A percentile compares a stretch with the other conserved stretches of the same genome.
Evolutionary conservation across 2,888 invertebrate genomes (phyloP).

Genomic region (Allacma fusca): DNA sequence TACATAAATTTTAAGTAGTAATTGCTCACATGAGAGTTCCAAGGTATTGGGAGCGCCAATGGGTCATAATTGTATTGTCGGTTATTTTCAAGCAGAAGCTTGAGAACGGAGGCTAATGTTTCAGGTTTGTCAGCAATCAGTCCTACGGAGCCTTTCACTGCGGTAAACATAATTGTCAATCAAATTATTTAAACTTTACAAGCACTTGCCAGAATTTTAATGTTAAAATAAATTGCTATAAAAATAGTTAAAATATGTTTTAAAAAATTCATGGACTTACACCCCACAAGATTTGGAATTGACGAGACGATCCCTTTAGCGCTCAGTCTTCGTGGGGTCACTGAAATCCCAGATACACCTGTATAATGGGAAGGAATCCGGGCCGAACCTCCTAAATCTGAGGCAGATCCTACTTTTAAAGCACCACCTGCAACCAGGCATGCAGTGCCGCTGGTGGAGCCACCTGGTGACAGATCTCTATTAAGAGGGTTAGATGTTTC

Average conservation of each 20-base stretch:
- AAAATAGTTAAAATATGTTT: no score
- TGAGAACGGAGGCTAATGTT: conserved; percentile 8
- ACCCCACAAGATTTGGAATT: neutral
- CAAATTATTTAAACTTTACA: no score
- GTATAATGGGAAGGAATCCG: conserved; percentile 66
- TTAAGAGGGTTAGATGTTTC: conserved; percentile 65
- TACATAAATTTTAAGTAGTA: no score
- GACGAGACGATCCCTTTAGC: neutral
- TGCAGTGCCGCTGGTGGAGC: conserved; percentile 66
- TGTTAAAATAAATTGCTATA: no score
- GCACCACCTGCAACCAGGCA: conserved; percentile 64
- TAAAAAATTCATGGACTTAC: conserved; percentile 8
- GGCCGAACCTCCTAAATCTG: conserved; percentile 67
- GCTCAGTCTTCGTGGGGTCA: conserved; percentile 63
- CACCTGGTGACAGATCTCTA: conserved; percentile 64
- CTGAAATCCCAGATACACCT: conserved; percentile 65
- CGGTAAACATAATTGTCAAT: no score
- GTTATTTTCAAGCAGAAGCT: neutral
- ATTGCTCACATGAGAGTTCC: neutral
- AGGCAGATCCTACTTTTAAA: conserved; percentile 65
- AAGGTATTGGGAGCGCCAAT: neutral
- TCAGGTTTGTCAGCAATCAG: conserved; percentile 21
- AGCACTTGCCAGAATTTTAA: no score
- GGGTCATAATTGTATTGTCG: conserved; percentile 3
- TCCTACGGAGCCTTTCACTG: conserved; percentile 13